These are phyloP conservation scores for Lipophrys pholis DNA, from an alignment of 2,113 vertebrate species.

Conservation along the genomic window DNA sequence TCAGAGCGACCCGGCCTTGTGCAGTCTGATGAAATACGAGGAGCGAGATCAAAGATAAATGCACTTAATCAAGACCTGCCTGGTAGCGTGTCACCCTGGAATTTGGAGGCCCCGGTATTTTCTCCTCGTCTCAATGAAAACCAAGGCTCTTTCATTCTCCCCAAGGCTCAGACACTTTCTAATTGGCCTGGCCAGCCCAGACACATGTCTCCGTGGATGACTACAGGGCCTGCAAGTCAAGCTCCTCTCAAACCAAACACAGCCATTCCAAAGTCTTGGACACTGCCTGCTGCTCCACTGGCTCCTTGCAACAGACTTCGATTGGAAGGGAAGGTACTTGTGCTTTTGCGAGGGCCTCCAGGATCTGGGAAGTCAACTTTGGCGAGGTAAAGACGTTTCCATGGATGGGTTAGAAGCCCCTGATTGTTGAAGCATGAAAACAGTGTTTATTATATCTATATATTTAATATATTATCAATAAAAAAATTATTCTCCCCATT, in stretches of 20 bases:
- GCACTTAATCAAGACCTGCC: conserved; percentile 8
- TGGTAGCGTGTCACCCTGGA: conserved; percentile 80
- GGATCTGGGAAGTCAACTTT: conserved; percentile 96
- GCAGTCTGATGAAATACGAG: conserved; percentile 7
- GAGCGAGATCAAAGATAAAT: conserved; percentile 49
- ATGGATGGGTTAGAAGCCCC: not conserved
- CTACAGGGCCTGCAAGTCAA: conserved; percentile 53
- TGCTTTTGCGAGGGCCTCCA: conserved; percentile 94
- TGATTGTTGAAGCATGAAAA: not conserved
- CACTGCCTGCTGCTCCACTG: conserved; percentile 62
- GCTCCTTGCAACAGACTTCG: conserved; percentile 79
- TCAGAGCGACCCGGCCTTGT: not conserved
- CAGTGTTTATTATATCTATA: not conserved
- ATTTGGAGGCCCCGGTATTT: conserved; percentile 85
- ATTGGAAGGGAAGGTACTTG: conserved; percentile 87
- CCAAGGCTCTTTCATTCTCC: conserved; percentile 84
- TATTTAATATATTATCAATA: too few species aligned
- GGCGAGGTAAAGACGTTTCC: conserved; percentile 86
- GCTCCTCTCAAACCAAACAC: conserved; percentile 78
- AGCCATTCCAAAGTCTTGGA: conserved; percentile 84
- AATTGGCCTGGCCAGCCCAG: conserved; percentile 76
- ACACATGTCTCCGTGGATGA: conserved; percentile 60
- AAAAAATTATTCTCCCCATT: too few species aligned
- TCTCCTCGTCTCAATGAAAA: conserved; percentile 69
- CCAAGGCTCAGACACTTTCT: conserved; percentile 81